Evolutionary conservation across 1,140 invertebrate species (phyloP).

Genomic region (Macrobrachium nipponense): DNA sequence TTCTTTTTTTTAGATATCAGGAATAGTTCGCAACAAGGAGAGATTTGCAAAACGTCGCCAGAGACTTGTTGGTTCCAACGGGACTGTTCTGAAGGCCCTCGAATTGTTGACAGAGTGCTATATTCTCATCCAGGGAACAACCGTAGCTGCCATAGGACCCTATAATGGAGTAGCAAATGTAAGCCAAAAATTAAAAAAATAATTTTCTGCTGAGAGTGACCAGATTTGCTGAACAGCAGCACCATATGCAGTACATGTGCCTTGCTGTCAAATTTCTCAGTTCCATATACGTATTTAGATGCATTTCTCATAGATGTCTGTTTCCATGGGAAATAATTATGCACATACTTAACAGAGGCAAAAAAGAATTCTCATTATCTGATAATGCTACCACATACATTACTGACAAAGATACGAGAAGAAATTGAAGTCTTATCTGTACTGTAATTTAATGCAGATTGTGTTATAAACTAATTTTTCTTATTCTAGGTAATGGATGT

Average conservation of each 20-base stretch:
- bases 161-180: conserved; percentile 82
- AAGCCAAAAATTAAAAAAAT: conserved; percentile 29
- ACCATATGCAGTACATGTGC: no score
- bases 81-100: conserved; percentile 96
- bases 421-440: no score
- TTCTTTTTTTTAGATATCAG: conserved; percentile 45
- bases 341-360: no score
- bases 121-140: conserved; percentile 96
- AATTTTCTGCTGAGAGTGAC: not conserved
- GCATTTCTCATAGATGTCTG: no score
- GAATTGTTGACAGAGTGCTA: conserved; percentile 98
- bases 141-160: conserved; percentile 95
- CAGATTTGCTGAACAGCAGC: no score
- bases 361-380: no score
- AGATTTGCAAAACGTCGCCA: conserved; percentile 96
- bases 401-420: no score
- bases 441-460: no score
- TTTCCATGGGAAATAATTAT: no score
- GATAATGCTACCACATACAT: no score
- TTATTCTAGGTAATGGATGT: conserved; percentile 73
- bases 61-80: conserved; percentile 95
- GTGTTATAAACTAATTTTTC: not conserved
- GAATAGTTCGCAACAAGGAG: conserved; percentile 88
- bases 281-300: no score
- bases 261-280: no score